phyloP scores from a whole-genome alignment of 2,797 vertebrate genomes.

The Valencia hispanica region DNA sequence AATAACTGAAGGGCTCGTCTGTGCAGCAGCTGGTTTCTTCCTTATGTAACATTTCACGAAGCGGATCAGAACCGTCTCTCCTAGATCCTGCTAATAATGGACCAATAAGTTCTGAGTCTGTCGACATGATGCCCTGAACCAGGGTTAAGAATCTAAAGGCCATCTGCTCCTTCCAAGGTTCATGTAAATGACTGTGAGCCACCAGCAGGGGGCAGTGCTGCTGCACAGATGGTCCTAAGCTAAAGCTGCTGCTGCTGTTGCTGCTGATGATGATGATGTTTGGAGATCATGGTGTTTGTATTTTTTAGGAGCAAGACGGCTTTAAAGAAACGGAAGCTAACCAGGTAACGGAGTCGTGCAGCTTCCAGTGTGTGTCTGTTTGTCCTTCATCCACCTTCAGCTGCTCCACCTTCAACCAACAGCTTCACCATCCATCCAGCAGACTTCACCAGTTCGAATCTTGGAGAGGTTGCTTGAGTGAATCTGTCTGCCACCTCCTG shows the following conservation, averaged over 20 bases:
- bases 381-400: background rate
- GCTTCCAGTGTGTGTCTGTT: slow-evolving; percentile 3
- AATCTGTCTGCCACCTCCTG: background rate
- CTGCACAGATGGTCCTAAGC: slow-evolving; percentile 12
- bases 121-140: background rate
- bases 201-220: slow-evolving; percentile 3
- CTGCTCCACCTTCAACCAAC: background rate
- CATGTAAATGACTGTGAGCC: background rate
- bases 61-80: background rate
- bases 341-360: slow-evolving; percentile 84
- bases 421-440: background rate
- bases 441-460: background rate
- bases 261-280: slow-evolving; percentile 10
- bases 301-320: slow-evolving; percentile 94
- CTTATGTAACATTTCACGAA: background rate
- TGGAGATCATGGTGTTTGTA: slow-evolving; percentile 43
- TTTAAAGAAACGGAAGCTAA: slow-evolving; percentile 96
- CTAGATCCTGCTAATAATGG: background rate
- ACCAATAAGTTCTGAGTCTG: background rate
- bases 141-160: too few relatives aligned
- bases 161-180: too few relatives aligned
- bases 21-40: background rate
- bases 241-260: background rate
- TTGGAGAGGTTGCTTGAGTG: background rate
- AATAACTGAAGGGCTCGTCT: background rate